phyloP scores from a whole-genome alignment of 1,140 invertebrate genomes.

The Drosophila ironensis region DNA sequence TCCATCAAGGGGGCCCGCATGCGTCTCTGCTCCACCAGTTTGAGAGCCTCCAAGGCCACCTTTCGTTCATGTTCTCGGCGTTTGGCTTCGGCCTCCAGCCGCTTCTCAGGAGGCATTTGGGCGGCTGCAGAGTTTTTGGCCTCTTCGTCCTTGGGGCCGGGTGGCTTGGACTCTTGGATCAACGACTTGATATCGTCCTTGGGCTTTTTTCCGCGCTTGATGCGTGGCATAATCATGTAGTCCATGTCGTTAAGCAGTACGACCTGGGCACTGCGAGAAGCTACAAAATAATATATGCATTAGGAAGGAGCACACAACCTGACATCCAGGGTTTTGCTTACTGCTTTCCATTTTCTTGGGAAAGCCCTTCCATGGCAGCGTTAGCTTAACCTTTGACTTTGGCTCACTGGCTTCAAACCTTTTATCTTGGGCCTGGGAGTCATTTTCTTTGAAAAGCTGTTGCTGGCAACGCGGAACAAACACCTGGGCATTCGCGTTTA shows the following conservation, averaged over 20 bases:
- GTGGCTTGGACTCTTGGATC: background rate
- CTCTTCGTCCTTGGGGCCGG: background rate
- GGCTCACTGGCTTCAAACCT: background rate
- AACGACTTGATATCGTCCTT: background rate
- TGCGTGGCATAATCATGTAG: conserved; percentile 1
- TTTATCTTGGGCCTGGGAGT: too few species aligned
- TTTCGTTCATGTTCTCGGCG: conserved; percentile 47
- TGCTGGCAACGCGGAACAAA: conserved; percentile 30
- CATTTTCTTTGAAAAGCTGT: background rate
- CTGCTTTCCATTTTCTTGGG: conserved; percentile 30
- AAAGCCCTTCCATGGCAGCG: conserved; percentile 60
- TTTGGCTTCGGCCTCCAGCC: conserved; percentile 20
- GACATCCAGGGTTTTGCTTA: background rate
- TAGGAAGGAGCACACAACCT: too few species aligned
- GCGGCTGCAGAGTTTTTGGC: background rate
- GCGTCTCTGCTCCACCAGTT: conserved; percentile 54
- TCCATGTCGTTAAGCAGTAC: conserved; percentile 6
- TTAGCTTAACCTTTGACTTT: conserved; percentile 7
- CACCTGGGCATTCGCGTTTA: conserved; percentile 30
- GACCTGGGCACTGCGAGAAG: background rate
- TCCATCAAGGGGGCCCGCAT: conserved; percentile 5
- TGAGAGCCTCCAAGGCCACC: conserved; percentile 54
- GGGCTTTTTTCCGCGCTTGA: background rate
- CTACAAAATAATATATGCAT: background rate
- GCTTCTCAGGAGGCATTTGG: background rate